Evolutionary conservation across 2,888 invertebrate species (phyloP).

Genomic region (Apodemia duryi): DNA sequence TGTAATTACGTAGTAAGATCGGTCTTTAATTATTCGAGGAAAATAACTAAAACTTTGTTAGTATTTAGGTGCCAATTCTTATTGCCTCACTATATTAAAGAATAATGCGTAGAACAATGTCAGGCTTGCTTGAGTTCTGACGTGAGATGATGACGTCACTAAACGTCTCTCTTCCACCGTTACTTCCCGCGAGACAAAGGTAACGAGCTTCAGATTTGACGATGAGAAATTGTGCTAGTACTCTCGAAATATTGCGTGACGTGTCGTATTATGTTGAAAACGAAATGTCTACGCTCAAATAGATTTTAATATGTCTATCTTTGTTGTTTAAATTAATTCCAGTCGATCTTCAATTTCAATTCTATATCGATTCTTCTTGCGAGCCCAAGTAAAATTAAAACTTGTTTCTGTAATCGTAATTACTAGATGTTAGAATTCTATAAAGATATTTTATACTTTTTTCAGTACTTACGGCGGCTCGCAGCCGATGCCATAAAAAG

Average conservation of each 20-base stretch:
- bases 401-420: too few species aligned
- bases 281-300: constrained; percentile 17
- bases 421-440: too few species aligned
- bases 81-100: constrained; percentile 20
- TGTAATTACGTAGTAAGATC: too few species aligned
- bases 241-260: constrained; percentile 35
- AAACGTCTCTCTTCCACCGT: constrained; percentile 42
- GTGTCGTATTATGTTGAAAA: constrained; percentile 19
- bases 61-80: constrained; percentile 3
- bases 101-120: constrained; percentile 24
- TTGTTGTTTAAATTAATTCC: not conserved
- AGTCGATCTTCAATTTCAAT: not conserved
- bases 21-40: too few species aligned
- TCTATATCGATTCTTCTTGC: not conserved
- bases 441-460: too few species aligned
- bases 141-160: constrained; percentile 58
- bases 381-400: too few species aligned
- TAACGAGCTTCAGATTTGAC: constrained; percentile 57
- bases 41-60: too few species aligned
- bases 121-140: constrained; percentile 27
- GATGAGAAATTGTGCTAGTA: constrained; percentile 40
- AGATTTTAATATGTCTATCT: constrained; percentile 4
- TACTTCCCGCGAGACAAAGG: constrained; percentile 44
- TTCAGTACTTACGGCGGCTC: too few species aligned
- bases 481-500: too few species aligned